A percentile compares a stretch with the other conserved stretches of the same genome.
Evolutionary conservation across 2,113 vertebrate species (phyloP).

Genomic region (Micronycteris hirsuta): DNA sequence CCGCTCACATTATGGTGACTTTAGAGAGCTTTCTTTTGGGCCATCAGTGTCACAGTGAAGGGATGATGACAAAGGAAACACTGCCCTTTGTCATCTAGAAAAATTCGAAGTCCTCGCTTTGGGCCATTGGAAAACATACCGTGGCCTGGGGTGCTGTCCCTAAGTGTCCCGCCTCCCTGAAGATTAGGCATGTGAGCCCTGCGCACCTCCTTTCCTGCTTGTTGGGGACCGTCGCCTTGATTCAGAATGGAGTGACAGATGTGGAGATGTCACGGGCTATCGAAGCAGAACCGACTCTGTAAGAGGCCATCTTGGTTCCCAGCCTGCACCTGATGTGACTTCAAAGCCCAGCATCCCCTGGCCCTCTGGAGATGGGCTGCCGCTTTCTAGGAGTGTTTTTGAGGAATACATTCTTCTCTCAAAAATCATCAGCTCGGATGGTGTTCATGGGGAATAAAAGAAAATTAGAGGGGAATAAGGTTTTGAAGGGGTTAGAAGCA

Average conservation of each 20-base stretch:
- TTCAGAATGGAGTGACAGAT: background rate
- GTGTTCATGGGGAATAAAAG: background rate
- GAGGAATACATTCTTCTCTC: too few species aligned
- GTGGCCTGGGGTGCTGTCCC: rapidly evolving
- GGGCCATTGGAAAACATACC: background rate
- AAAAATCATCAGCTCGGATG: background rate
- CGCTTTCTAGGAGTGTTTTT: background rate
- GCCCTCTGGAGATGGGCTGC: background rate
- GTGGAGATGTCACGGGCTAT: too few species aligned
- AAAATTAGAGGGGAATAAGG: background rate
- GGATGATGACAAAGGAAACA: background rate
- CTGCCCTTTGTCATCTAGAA: background rate
- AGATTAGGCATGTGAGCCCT: too few species aligned
- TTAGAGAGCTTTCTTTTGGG: background rate
- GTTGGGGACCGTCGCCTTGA: background rate
- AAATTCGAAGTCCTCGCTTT: background rate
- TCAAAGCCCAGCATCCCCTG: background rate
- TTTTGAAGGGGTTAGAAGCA: background rate
- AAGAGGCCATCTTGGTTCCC: background rate
- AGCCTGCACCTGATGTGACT: background rate
- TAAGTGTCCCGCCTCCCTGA: too few species aligned
- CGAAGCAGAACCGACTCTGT: background rate
- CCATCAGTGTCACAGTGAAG: background rate
- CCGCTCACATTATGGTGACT: background rate
- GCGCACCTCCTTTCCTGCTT: background rate